These are phyloP conservation scores for Mastomys coucha DNA, from an alignment of 2,113 vertebrate species.

Conservation along the genomic window DNA sequence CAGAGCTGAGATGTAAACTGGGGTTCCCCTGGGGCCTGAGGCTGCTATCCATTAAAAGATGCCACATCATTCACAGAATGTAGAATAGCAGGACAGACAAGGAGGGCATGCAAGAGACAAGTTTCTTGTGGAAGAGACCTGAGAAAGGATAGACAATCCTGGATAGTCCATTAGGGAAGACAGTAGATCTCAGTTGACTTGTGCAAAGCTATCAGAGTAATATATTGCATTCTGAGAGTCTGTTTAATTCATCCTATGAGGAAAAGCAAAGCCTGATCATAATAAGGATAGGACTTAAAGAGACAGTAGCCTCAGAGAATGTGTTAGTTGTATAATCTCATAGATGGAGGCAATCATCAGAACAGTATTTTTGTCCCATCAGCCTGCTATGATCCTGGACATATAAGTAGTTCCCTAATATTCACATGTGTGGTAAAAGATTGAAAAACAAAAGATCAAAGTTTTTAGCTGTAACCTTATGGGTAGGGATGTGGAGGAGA, in stretches of 20 bases:
- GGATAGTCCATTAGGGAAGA: background rate
- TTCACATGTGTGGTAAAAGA: background rate
- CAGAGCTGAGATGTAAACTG: background rate
- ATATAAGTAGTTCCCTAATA: background rate
- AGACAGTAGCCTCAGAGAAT: background rate
- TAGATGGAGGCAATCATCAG: rapidly evolving
- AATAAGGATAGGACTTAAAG: background rate
- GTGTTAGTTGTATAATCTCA: background rate
- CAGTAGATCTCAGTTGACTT: background rate
- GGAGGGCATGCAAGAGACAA: background rate
- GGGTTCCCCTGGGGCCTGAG: background rate
- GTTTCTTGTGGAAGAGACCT: background rate
- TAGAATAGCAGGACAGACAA: background rate
- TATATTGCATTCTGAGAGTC: background rate
- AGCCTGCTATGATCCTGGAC: background rate
- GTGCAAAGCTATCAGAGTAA: background rate
- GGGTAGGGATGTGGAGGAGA: background rate
- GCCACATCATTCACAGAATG: background rate
- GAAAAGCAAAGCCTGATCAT: background rate
- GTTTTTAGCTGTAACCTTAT: background rate
- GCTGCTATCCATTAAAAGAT: background rate
- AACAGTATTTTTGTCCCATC: background rate
- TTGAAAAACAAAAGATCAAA: background rate
- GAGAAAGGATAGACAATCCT: background rate
- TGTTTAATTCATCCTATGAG: background rate